phyloP scores from a whole-genome alignment of 2,797 vertebrate genomes.

The Myiotriccus ornatus region DNA sequence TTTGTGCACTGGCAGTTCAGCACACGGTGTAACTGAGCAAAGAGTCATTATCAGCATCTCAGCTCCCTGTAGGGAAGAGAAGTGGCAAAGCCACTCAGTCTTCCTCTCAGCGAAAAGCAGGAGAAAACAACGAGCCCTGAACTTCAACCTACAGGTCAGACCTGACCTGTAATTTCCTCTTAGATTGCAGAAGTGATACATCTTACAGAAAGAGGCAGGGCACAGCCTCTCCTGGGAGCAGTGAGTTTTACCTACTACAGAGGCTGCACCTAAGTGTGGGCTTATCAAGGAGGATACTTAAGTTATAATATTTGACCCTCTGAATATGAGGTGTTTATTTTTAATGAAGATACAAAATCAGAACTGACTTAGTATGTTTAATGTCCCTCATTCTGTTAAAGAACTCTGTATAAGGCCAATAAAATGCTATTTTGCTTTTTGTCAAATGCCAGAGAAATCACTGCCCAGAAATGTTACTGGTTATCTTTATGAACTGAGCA shows the following conservation, averaged over 20 bases:
- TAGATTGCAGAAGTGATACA: background rate
- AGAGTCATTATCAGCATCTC: background rate
- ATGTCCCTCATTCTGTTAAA: background rate
- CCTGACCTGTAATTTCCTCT: background rate
- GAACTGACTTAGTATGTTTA: background rate
- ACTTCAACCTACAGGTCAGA: background rate
- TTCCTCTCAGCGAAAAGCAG: background rate
- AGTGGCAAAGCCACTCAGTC: background rate
- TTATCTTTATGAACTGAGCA: background rate
- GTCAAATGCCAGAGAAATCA: background rate
- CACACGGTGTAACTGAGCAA: background rate
- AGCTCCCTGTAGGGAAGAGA: background rate
- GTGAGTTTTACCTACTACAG: background rate
- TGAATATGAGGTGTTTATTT: background rate
- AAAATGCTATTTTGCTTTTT: background rate
- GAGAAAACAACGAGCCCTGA: background rate
- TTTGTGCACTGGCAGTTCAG: background rate
- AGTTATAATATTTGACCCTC: background rate
- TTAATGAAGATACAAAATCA: background rate
- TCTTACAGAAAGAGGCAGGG: background rate
- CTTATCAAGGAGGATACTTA: background rate
- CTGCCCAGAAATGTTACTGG: background rate
- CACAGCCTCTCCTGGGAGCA: background rate
- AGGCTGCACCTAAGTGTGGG: background rate
- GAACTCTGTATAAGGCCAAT: background rate